Evolutionary conservation across 2,888 invertebrate species (phyloP).

Genomic region (Oeneis ivallda): DNA sequence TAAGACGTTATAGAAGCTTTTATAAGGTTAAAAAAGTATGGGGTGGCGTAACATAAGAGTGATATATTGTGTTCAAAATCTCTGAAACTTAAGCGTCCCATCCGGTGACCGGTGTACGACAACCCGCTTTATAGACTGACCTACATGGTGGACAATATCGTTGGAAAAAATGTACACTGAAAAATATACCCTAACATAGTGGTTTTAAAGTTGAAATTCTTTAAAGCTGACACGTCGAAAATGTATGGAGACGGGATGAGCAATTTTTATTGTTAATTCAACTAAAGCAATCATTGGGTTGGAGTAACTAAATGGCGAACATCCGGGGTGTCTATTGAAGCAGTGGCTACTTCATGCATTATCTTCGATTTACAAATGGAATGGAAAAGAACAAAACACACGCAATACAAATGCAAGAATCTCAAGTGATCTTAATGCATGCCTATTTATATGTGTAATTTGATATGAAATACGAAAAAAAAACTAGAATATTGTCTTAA

Average conservation of each 20-base stretch:
- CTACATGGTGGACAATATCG: conserved; percentile 69
- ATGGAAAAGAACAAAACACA: conserved; percentile 56
- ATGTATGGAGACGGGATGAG: conserved; percentile 64
- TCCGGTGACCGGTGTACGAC: conserved; percentile 73
- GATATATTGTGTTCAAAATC: conserved; percentile 63
- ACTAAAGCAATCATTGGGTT: conserved; percentile 74
- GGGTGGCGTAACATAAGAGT: conserved; percentile 68
- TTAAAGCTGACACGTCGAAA: conserved; percentile 15
- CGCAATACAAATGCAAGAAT: conserved; percentile 36
- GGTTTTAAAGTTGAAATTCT: conserved; percentile 37
- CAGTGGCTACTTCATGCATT: conserved; percentile 55
- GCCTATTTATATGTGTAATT: background rate
- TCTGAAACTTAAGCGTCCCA: conserved; percentile 70
- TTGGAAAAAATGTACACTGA: conserved; percentile 40
- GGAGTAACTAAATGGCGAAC: conserved; percentile 78
- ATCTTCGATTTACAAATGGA: conserved; percentile 55
- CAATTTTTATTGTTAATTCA: conserved; percentile 78
- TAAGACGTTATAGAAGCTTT: background rate
- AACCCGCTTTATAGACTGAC: conserved; percentile 76
- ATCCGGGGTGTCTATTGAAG: conserved; percentile 77
- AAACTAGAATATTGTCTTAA: background rate
- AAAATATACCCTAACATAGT: conserved; percentile 35
- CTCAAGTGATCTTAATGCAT: conserved; percentile 1
- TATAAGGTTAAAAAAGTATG: conserved; percentile 31
- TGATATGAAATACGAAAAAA: background rate